Evolutionary conservation across 2,888 invertebrate species (phyloP).

Genomic region (Plemyria rubiginata): DNA sequence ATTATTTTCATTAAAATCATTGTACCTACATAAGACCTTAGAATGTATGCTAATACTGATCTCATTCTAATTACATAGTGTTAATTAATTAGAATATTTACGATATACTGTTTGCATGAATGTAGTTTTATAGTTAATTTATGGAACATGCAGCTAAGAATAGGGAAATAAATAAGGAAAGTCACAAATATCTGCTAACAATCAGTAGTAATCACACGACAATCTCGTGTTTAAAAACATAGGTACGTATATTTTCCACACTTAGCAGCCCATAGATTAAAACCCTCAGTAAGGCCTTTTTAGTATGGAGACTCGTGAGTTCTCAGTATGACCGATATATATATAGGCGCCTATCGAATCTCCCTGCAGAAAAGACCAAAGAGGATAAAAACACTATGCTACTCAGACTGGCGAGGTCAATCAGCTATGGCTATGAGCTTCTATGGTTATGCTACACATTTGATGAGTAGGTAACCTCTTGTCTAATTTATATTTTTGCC

Average conservation of each 20-base stretch:
- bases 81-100: not conserved
- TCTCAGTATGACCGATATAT: no score
- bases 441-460: not conserved
- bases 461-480: not conserved
- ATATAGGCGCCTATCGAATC: no score
- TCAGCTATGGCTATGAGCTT: not conserved
- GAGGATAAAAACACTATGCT: no score
- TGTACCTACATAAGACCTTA: constrained; percentile 21
- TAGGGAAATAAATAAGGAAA: not conserved
- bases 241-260: no score
- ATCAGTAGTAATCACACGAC: not conserved
- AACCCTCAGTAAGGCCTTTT: no score
- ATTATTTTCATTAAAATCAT: constrained; percentile 27
- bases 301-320: no score
- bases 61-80: constrained; percentile 1
- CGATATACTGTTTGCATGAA: not conserved
- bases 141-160: not conserved
- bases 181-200: not conserved
- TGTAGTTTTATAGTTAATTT: not conserved
- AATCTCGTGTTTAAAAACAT: not conserved
- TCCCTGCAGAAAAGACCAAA: no score
- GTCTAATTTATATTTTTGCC: constrained; percentile 75
- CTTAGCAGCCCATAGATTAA: no score
- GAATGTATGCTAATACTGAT: constrained; percentile 59
- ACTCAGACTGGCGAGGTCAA: no score